Percentiles rank a stretch among this genome's conserved stretches.
Evolutionary conservation across 2,113 vertebrate species (phyloP).

Genomic region (Etheostoma cragini): DNA sequence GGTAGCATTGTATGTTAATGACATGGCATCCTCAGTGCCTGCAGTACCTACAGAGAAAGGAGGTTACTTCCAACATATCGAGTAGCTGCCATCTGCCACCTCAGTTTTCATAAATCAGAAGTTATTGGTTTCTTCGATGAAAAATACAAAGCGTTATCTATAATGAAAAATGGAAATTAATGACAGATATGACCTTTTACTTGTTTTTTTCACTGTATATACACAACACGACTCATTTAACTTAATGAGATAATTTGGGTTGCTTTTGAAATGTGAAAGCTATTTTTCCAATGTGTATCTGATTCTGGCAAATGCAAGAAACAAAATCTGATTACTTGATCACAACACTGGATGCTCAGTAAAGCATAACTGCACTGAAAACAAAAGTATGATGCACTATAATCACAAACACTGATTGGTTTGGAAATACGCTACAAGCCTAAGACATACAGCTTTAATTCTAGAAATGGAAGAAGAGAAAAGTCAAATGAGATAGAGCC

Average conservation of each 20-base stretch:
- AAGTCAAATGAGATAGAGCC: background rate
- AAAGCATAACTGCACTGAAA: conserved; percentile 32
- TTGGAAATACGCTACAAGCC: conserved; percentile 1
- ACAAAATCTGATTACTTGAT: conserved; percentile 44
- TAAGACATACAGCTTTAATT: background rate
- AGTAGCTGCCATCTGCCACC: conserved; percentile 17
- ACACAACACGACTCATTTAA: conserved; percentile 31
- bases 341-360: conserved; percentile 21
- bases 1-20: conserved; percentile 62
- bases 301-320: conserved; percentile 19
- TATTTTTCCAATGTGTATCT: conserved; percentile 24
- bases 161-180: conserved; percentile 31
- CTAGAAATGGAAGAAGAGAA: background rate
- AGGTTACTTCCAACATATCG: conserved; percentile 12
- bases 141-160: conserved; percentile 8
- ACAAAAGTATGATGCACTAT: conserved; percentile 34
- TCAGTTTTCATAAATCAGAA: conserved; percentile 24
- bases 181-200: conserved; percentile 41
- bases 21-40: conserved; percentile 21
- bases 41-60: conserved; percentile 12
- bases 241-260: conserved; percentile 40
- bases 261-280: conserved; percentile 50
- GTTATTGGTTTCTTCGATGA: background rate
- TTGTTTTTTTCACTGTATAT: background rate
- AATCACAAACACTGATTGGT: conserved; percentile 23